Evolutionary conservation across 2,888 invertebrate species (phyloP), one percentile per base, ranked within the genome.

Genomic region (Philhelius pedissequus): DNA sequence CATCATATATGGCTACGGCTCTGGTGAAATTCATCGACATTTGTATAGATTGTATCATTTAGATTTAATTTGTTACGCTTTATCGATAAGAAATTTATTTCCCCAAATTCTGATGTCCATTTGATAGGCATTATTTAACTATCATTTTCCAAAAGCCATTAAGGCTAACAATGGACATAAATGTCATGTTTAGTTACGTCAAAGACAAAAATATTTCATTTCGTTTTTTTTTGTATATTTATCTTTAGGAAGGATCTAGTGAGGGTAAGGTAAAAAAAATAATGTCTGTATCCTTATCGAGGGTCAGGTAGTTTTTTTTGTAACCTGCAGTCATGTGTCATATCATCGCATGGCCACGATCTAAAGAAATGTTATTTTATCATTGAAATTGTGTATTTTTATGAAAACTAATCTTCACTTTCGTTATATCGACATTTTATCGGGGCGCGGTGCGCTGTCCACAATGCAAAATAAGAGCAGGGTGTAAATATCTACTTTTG

Each of bases 341-440:
- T 27, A 11, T 18, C 32, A 32, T 52, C 54, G 18, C 30, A 13
- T 1, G 6, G n/a, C 1, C 40, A 40, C 30, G 43, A 62, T 62
- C 62, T 43, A 18, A 58, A 3, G 60, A 13, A 25, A 9, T 18
- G 6, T 54, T 18, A 8, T 15, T 54, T 35, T 64, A 54, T 30
- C 38, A 54, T 22, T 56, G n/a, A n/a, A n/a, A n/a, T 74, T 48
- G 30, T 64, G 48, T 74, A 43, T 15, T n/a, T 25, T 1, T 48
- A 48, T 22, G 22, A 48, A 71, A 77, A 82, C 73, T 52, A 82
- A 82, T 77, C 71, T 58, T 78, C 82, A 54, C 62, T 68, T 73
- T 32, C 4, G 3, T 7, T 35, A 13, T 35, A 35, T 32, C 4
- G 25, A 25, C 48, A 38, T 38, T 48, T 56, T 54, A 15, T 66